Evolutionary conservation across 2,797 vertebrate species (phyloP).

Genomic region (Microctenopoma stevenorrisi): DNA sequence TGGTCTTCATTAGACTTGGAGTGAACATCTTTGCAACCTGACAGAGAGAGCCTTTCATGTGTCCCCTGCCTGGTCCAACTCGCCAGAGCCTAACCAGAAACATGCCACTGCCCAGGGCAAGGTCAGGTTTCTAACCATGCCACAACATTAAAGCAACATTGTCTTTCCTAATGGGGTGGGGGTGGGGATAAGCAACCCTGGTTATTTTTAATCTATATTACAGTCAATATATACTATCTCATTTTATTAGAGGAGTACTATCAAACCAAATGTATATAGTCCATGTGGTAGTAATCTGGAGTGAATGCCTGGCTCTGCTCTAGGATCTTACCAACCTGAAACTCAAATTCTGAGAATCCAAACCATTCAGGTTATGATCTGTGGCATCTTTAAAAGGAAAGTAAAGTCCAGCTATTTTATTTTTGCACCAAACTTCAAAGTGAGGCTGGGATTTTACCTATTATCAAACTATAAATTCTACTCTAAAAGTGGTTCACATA

Average conservation of each 20-base stretch:
- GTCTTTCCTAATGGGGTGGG: constrained; percentile 64
- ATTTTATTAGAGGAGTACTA: constrained; percentile 63
- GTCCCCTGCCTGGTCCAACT: constrained; percentile 77
- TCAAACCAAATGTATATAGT: constrained; percentile 40
- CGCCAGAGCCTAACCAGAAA: constrained; percentile 84
- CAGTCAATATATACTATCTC: constrained; percentile 78
- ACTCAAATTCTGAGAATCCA: constrained; percentile 50
- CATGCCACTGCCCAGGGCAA: constrained; percentile 82
- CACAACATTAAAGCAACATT: constrained; percentile 74
- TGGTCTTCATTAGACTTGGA: constrained; percentile 83
- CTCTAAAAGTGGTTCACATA: constrained; percentile 57
- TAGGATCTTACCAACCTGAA: constrained; percentile 70
- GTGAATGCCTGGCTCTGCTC: constrained; percentile 47
- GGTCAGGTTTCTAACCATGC: constrained; percentile 80
- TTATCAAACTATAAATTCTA: constrained; percentile 56
- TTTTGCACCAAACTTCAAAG: constrained; percentile 58
- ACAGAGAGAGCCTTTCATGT: constrained; percentile 83
- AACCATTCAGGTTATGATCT: constrained; percentile 64
- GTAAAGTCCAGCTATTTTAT: constrained; percentile 49
- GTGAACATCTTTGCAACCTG: constrained; percentile 79
- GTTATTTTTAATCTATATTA: constrained; percentile 80
- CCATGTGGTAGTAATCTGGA: constrained; percentile 77
- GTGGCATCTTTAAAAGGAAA: constrained; percentile 57
- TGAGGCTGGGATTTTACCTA: constrained; percentile 30
- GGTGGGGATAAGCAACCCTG: constrained; percentile 18